These are phyloP conservation scores for Zophobas morio DNA, from an alignment of 1,140 invertebrate species.

Conservation along the genomic window DNA sequence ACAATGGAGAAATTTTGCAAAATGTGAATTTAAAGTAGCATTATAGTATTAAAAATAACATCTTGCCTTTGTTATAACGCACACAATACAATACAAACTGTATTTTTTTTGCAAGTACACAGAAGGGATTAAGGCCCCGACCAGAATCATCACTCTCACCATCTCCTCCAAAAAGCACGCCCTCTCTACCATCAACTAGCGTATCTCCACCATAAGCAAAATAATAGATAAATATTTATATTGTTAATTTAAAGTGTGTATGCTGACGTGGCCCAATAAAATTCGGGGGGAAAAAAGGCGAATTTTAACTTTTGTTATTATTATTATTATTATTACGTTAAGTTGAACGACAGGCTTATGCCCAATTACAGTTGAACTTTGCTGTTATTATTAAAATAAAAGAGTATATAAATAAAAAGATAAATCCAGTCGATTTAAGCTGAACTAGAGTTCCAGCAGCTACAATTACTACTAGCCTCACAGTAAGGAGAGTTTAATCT, in stretches of 20 bases:
- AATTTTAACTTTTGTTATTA: no score
- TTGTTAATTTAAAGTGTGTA: constrained; percentile 2
- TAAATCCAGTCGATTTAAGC: no score
- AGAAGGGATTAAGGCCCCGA: constrained; percentile 22
- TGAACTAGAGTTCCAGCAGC: no score
- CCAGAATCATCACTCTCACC: constrained; percentile 17
- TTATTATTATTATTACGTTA: no score
- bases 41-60: constrained; percentile 36
- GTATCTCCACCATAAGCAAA: constrained; percentile 22
- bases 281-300: no score
- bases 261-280: no score
- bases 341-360: no score
- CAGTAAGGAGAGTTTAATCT: no score
- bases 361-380: no score
- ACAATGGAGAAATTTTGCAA: constrained; percentile 42
- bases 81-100: constrained; percentile 37
- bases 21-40: constrained; percentile 38
- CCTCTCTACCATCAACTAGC: constrained; percentile 19
- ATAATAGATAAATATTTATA: constrained; percentile 39
- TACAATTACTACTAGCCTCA: no score
- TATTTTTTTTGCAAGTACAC: constrained; percentile 22
- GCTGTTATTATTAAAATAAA: no score
- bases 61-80: constrained; percentile 29
- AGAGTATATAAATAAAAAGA: no score
- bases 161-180: constrained; percentile 37